Conservation (phyloP, 1,140 invertebrate genomes). For the Choristoneura fumiferana region DNA sequence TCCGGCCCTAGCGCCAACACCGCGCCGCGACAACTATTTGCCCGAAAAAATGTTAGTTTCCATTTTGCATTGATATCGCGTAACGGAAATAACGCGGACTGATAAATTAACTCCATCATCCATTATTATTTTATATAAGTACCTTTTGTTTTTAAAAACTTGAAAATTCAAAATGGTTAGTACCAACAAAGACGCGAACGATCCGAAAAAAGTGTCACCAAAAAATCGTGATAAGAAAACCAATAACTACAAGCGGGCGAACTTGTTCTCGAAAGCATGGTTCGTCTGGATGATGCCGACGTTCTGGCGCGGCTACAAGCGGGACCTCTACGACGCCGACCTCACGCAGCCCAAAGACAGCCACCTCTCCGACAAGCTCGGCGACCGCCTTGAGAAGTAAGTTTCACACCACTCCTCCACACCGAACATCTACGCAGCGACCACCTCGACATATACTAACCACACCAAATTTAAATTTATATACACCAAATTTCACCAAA, state of each 20-base stretch:
- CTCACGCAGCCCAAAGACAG: conserved; percentile 82
- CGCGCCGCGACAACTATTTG: conserved; percentile 30
- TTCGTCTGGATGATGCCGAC: conserved; percentile 83
- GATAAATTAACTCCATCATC: conserved; percentile 4
- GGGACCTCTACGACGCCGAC: conserved; percentile 84
- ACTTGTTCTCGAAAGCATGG: conserved; percentile 66
- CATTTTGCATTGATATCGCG: conserved; percentile 34
- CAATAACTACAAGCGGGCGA: conserved; percentile 66
- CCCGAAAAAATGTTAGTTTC: conserved; percentile 47
- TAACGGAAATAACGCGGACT: conserved; percentile 33
- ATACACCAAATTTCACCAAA: too few species aligned
- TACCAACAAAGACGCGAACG: conserved; percentile 62
- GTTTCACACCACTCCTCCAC: conserved; percentile 29
- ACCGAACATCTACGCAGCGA: too few species aligned
- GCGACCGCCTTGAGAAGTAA: conserved; percentile 82
- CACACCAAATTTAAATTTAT: too few species aligned
- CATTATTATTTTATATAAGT: conserved; percentile 21
- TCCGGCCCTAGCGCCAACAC: conserved; percentile 37
- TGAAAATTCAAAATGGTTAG: conserved; percentile 65
- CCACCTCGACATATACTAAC: too few species aligned
- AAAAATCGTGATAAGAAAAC: conserved; percentile 68
- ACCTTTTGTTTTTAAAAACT: conserved; percentile 29
- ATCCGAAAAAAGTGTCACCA: conserved; percentile 65
- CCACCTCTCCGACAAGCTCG: conserved; percentile 80
- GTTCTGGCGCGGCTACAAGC: conserved; percentile 83